These are phyloP conservation scores for Lissonota sp. DNA, from an alignment of 2,888 invertebrate genomes.

Conservation along the genomic window DNA sequence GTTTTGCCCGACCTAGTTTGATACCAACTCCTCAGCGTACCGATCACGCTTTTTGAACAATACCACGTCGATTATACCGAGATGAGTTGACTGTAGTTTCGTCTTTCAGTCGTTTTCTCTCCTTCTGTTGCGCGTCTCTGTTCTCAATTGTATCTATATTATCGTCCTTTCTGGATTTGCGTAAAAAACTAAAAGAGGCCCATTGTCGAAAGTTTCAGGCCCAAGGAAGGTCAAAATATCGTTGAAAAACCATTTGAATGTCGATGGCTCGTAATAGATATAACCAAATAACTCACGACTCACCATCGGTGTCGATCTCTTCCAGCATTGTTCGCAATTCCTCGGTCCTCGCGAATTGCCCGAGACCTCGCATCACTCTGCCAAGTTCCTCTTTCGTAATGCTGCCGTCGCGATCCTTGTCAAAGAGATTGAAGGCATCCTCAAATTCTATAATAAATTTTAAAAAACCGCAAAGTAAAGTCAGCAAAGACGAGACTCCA, in stretches of 20 bases:
- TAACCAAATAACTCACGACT: slow-evolving; percentile 68
- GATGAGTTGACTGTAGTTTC: slow-evolving; percentile 52
- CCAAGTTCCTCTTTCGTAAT: slow-evolving; percentile 95
- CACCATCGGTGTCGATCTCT: slow-evolving; percentile 92
- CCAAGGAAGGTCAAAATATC: neutral
- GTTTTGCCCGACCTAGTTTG: slow-evolving; percentile 62
- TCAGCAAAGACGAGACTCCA: too few relatives aligned
- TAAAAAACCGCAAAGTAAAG: neutral
- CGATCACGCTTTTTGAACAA: slow-evolving; percentile 57
- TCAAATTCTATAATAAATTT: slow-evolving; percentile 90
- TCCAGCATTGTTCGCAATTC: slow-evolving; percentile 94
- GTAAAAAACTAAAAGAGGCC: neutral
- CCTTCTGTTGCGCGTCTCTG: neutral
- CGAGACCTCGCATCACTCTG: slow-evolving; percentile 93
- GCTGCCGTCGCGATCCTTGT: slow-evolving; percentile 94
- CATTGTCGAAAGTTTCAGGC: neutral
- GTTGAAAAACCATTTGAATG: too few relatives aligned
- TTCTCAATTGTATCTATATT: neutral
- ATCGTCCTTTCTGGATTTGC: neutral
- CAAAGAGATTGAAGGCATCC: slow-evolving; percentile 94
- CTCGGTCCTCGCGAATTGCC: slow-evolving; percentile 94
- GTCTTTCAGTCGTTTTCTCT: slow-evolving; percentile 20
- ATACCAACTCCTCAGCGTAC: slow-evolving; percentile 49
- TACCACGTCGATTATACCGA: slow-evolving; percentile 60
- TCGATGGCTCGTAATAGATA: too few relatives aligned